Percentiles rank a stretch among this genome's conserved stretches.
These are phyloP conservation scores for Chaenocephalus aceratus DNA, from an alignment of 2,113 vertebrate species.

Conservation along the genomic window DNA sequence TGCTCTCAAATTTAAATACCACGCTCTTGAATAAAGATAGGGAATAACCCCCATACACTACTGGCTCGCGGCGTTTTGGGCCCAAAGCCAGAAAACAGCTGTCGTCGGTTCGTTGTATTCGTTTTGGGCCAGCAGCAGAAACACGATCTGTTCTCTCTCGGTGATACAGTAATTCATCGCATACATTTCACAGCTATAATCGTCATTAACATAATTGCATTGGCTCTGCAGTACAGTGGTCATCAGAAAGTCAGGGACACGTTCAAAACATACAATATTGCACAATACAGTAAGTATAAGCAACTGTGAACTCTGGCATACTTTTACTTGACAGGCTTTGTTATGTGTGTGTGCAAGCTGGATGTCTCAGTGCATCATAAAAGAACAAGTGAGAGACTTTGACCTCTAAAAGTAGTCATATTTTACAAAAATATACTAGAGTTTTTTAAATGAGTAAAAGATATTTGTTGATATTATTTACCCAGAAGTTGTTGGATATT, in stretches of 20 bases:
- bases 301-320: constrained; percentile 72
- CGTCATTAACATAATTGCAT: background rate
- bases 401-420: background rate
- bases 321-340: constrained; percentile 21
- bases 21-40: too few relatives aligned
- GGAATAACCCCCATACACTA: background rate
- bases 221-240: constrained; percentile 24
- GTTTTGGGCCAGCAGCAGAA: constrained; percentile 10
- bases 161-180: constrained; percentile 14
- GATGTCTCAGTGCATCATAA: constrained; percentile 7
- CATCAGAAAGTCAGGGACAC: constrained; percentile 19
- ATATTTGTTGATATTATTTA: too few relatives aligned
- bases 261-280: constrained; percentile 48
- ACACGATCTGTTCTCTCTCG: constrained; percentile 10
- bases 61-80: constrained; percentile 13
- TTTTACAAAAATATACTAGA: too few relatives aligned
- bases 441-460: too few relatives aligned
- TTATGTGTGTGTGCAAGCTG: background rate
- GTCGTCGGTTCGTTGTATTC: constrained; percentile 4
- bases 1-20: too few relatives aligned
- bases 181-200: constrained; percentile 44
- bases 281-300: constrained; percentile 65
- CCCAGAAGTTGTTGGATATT: too few relatives aligned
- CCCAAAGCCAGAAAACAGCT: constrained; percentile 11
- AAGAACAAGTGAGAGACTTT: constrained; percentile 14